phyloP scores from a whole-genome alignment of 2,113 vertebrate genomes.

The Colistium nudipinnis region DNA sequence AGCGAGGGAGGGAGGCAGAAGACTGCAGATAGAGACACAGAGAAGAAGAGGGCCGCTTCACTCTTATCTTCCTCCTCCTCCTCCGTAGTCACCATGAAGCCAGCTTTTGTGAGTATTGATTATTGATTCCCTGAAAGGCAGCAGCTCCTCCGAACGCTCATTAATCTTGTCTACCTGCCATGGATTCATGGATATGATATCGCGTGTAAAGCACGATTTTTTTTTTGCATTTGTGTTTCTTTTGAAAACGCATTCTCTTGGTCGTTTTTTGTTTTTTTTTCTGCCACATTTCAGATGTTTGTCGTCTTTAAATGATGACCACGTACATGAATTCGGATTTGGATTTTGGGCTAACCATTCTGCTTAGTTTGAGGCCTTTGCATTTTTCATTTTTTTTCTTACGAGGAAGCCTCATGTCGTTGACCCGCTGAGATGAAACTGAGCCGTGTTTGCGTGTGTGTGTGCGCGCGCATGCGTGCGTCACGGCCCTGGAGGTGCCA shows the following conservation, averaged over 20 bases:
- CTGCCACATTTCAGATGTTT: slow-evolving; percentile 16
- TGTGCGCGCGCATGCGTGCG: slow-evolving; percentile 22
- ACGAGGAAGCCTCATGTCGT: neutral
- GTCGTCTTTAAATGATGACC: no score
- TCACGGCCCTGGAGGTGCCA: slow-evolving; percentile 19
- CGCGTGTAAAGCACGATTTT: slow-evolving; percentile 5
- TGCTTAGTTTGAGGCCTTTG: slow-evolving; percentile 12
- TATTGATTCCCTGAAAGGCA: slow-evolving; percentile 65
- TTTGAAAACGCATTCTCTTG: slow-evolving; percentile 25
- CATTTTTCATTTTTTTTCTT: slow-evolving; percentile 8
- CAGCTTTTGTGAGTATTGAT: slow-evolving; percentile 82
- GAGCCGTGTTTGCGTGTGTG: slow-evolving; percentile 32
- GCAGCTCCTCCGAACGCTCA: slow-evolving; percentile 28
- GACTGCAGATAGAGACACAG: slow-evolving; percentile 42
- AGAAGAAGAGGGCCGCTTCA: slow-evolving; percentile 44
- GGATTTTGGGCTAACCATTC: neutral
- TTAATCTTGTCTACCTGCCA: slow-evolving; percentile 48
- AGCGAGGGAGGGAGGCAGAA: slow-evolving; percentile 41
- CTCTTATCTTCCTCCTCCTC: slow-evolving; percentile 45
- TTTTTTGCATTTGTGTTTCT: neutral
- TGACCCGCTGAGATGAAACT: slow-evolving; percentile 53
- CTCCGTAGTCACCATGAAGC: slow-evolving; percentile 73
- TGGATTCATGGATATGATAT: slow-evolving; percentile 32
- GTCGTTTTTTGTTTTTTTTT: slow-evolving; percentile 27
- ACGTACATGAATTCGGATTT: no score